Base-by-base conservation (phyloP, 2,888 invertebrate species). In the Trachelus iudaicus region DNA sequence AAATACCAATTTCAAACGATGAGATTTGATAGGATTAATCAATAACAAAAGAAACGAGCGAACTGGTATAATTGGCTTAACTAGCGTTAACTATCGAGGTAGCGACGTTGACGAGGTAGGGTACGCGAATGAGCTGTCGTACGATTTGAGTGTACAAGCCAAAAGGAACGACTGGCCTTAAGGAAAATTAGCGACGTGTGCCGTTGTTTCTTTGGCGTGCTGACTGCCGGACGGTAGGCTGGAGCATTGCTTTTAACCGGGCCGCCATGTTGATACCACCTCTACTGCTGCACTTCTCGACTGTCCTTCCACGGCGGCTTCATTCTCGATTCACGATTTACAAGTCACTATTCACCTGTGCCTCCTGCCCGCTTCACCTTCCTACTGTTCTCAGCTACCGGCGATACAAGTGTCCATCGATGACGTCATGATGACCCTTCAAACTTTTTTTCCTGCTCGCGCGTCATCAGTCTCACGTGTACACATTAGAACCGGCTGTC, bases 241-340 rank as follows among this genome's bases (percentile, higher is more conserved):
- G 86, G 86, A 85, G 88, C 90, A 90, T 91, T 90, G 91, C 91
- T 90, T 91, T 91, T 91, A 91, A 91, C 90, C 87, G 86, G 87
- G 85, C 84, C 89, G 90, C 90, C 91, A 91, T 91, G 88, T 90
- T 90, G 88, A 87, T 89, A 87, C 84, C 88, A 84, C 85, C 84
- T n/a, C 78, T 76, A 82, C 84, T 77, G 83, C 84, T 77, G 83
- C 85, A 85, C 88, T 85, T 84, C 85, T 79, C 78, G 35, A 31
- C 15, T 33, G 81, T 81, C 84, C 80, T 78, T 76, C 75, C 75
- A 69, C 34, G 31, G 13, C 34, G 13, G 31, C 71, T 71, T 81
- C 80, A 81, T 80, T 81, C 81, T 83, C 81, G 79, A 81, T 79
- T 56, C 15, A 56, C 4, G 40, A 40, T 40, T 40, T 6, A 40